Evolutionary conservation across 2,888 invertebrate genomes (phyloP).

Genomic region (Patella ulyssiponensis): DNA sequence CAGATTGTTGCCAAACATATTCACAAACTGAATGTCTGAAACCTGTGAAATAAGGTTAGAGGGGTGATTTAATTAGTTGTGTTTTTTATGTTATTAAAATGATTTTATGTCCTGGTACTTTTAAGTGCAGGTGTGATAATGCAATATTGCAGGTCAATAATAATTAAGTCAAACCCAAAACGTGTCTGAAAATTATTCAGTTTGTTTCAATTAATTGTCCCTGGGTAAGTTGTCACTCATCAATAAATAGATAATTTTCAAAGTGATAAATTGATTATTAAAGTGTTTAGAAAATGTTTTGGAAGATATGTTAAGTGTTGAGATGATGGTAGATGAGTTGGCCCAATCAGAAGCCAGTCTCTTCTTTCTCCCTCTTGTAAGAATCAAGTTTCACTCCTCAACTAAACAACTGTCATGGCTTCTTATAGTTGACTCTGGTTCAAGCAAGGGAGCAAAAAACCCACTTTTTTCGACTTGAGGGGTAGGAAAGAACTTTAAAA

Average conservation of each 20-base stretch:
- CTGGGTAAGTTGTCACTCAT: too few relatives aligned
- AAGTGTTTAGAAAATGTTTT: slow-evolving; percentile 8
- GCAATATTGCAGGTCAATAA: too few relatives aligned
- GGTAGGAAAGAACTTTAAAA: slow-evolving; percentile 12
- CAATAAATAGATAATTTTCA: not conserved
- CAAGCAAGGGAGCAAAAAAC: slow-evolving; percentile 12
- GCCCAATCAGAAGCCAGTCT: slow-evolving; percentile 5
- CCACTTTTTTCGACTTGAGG: slow-evolving; percentile 11
- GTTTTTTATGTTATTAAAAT: too few relatives aligned
- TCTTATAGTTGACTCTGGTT: slow-evolving; percentile 13
- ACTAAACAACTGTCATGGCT: slow-evolving; percentile 11
- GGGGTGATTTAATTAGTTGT: too few relatives aligned
- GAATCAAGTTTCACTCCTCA: slow-evolving; percentile 5
- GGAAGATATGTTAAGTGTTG: slow-evolving; percentile 10
- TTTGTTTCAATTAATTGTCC: too few relatives aligned
- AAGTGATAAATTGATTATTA: not conserved
- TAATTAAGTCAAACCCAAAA: too few relatives aligned
- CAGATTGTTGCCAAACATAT: too few relatives aligned
- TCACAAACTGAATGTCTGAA: too few relatives aligned
- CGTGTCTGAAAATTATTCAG: too few relatives aligned
- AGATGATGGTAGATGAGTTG: slow-evolving; percentile 9
- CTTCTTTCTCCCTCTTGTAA: slow-evolving; percentile 4
- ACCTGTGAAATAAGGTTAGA: too few relatives aligned
- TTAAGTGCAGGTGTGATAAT: too few relatives aligned
- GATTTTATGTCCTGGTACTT: too few relatives aligned